Base-by-base conservation (phyloP, 2,113 vertebrate genomes). In the Melanostigma gelatinosum region DNA sequence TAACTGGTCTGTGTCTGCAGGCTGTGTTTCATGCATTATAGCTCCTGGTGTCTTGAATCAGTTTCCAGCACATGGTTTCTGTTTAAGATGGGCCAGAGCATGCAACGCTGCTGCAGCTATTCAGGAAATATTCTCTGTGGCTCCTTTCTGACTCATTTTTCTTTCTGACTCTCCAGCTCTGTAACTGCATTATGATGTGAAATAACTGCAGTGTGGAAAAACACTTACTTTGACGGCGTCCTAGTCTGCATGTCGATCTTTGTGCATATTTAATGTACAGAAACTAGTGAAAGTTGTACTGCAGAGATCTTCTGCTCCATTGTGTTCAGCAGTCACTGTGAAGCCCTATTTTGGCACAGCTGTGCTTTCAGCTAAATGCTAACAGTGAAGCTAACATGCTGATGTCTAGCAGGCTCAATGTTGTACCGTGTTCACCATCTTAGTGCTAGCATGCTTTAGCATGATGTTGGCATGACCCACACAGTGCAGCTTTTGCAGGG, bases 11-110 rank as follows among this genome's bases (percentile, higher is more conserved):
- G 42, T 66, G 57, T 79, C 40, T 81, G 75, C 18, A 24, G 36
- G 34, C 2, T 79, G 63, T 92, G 85, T 77, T 89, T 90, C 91
- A 85, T 89, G 86, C 78, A 79, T 89, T 84, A 88, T 46, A 82
- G 57, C 50, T 79, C 38, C 57, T 61, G 66, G 77, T 85, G 64
- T 57, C 52, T 82, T 87, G 85, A 92, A 82, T 93, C 89, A 92
- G 66, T 91, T 92, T 94, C 90, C 92, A 94, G 91, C 80, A 72
- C 77, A 81, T 83, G 81, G 84, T 91, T 91, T 91, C 88, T 91
- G 90, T 86, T 89, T 89, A 85, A 86, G 80, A 92, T 78, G 84
- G 84, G 89, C 84, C 80, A 36, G 66, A 83, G 62, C 64, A 75
- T 77, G 68, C 79, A 71, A 76, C 63, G 22, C 71, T 57, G 74